Conservation (phyloP, 2,888 invertebrate genomes). For the Tuberolachnus salignus region DNA sequence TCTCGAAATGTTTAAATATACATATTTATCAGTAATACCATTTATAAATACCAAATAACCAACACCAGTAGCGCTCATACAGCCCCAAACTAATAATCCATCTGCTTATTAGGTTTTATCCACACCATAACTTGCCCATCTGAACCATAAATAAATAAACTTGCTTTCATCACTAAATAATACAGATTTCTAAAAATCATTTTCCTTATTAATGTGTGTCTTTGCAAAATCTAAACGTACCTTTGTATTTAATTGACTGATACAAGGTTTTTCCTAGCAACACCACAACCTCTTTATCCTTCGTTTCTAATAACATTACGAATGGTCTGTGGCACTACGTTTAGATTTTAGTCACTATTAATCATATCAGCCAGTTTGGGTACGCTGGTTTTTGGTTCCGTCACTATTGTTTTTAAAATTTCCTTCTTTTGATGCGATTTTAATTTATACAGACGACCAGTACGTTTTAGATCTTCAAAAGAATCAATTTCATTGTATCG, state of each 20-base stretch:
- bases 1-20: conserved; percentile 58
- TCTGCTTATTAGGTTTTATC: conserved; percentile 34
- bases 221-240: conserved; percentile 11
- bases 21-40: conserved; percentile 58
- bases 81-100: conserved; percentile 58
- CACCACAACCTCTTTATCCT: conserved; percentile 26
- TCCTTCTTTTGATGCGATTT: neutral
- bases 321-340: conserved; percentile 20
- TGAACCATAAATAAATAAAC: conserved; percentile 23
- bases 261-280: conserved; percentile 28
- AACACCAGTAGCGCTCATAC: too few relatives aligned
- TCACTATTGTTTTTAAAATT: neutral
- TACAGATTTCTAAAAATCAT: too few relatives aligned
- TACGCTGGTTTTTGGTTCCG: neutral
- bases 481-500: neutral
- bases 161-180: too few relatives aligned
- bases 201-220: too few relatives aligned
- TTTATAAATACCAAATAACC: too few relatives aligned
- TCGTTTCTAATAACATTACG: too few relatives aligned
- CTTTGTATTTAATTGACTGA: conserved; percentile 32
- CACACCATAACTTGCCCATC: conserved; percentile 23
- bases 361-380: conserved; percentile 20
- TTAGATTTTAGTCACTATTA: conserved; percentile 26
- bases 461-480: neutral
- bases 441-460: neutral